These are phyloP conservation scores for Panthera leo DNA, from an alignment of 2,113 vertebrate species.

Conservation along the genomic window DNA sequence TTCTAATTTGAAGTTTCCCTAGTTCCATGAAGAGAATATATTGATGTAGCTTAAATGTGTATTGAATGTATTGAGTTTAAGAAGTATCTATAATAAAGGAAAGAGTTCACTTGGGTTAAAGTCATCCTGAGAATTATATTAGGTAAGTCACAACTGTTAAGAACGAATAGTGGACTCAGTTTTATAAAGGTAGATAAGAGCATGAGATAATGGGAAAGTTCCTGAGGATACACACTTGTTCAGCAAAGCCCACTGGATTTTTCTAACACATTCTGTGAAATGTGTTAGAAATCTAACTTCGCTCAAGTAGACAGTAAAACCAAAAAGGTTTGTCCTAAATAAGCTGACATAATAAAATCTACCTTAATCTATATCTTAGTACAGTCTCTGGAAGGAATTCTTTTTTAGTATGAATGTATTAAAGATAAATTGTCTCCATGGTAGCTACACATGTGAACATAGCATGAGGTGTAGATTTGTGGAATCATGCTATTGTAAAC, in stretches of 20 bases:
- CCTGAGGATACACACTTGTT: neutral
- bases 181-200: neutral
- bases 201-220: neutral
- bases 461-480: neutral
- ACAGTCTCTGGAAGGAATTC: neutral
- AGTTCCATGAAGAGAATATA: neutral
- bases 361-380: neutral
- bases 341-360: neutral
- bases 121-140: neutral
- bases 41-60: neutral
- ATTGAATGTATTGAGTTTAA: neutral
- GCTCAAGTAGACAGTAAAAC: neutral
- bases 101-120: neutral
- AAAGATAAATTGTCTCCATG: neutral
- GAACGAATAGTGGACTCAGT: neutral
- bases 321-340: neutral
- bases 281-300: too few species aligned
- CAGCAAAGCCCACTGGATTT: neutral
- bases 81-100: neutral
- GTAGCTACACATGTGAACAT: neutral
- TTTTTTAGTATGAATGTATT: neutral
- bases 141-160: neutral
- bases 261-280: neutral
- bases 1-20: neutral
- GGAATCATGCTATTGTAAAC: neutral